Evolutionary conservation across 2,888 invertebrate species (phyloP).

Genomic region (Plusia festucae): DNA sequence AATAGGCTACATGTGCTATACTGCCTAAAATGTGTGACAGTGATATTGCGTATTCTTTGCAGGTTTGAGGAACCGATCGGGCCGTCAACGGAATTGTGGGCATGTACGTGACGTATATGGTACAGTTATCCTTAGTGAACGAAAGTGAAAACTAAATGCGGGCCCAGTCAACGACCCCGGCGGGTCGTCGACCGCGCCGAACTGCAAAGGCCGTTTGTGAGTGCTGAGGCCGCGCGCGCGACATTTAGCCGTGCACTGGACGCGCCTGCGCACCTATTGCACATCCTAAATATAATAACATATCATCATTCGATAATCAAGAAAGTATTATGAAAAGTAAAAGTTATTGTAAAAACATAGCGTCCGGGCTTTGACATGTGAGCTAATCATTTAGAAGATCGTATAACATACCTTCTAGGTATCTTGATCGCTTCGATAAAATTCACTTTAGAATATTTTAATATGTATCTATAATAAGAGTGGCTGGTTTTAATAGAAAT

Average conservation of each 20-base stretch:
- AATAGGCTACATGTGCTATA: conserved; percentile 7
- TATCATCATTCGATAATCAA: conserved; percentile 50
- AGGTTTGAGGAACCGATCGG: conserved; percentile 72
- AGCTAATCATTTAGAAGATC: background rate
- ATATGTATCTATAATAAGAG: background rate
- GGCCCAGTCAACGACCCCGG: conserved; percentile 84
- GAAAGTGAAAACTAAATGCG: conserved; percentile 89
- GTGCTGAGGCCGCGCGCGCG: conserved; percentile 86
- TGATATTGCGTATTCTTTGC: conserved; percentile 71
- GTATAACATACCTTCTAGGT: background rate
- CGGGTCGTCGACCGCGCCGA: conserved; percentile 87
- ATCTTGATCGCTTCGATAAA: background rate
- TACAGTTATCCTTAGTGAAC: conserved; percentile 89
- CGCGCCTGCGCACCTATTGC: conserved; percentile 76
- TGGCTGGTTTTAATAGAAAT: background rate
- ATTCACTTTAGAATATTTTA: background rate
- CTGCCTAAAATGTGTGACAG: conserved; percentile 41
- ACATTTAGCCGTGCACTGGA: conserved; percentile 80
- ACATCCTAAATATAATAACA: conserved; percentile 57
- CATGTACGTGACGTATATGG: conserved; percentile 83
- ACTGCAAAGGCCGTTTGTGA: conserved; percentile 89
- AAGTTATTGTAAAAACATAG: conserved; percentile 52
- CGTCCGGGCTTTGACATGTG: conserved; percentile 33
- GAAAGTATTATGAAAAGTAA: conserved; percentile 61
- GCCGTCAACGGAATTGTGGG: conserved; percentile 69